These are phyloP conservation scores for Argentina silus DNA, from an alignment of 2,797 vertebrate genomes.

Conservation along the genomic window DNA sequence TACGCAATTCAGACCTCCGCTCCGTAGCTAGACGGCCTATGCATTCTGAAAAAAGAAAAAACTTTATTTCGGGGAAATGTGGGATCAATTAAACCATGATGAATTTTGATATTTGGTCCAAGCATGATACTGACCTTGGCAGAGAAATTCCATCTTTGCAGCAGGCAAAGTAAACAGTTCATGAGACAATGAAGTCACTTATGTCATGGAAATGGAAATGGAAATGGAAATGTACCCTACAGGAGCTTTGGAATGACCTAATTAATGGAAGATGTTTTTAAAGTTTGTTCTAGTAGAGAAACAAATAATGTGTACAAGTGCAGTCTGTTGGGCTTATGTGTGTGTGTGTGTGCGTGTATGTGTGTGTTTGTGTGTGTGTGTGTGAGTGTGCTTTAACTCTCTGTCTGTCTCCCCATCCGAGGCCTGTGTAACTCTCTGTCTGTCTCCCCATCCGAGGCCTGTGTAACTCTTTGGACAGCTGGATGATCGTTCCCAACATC, in stretches of 20 bases:
- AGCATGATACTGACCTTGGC: background rate
- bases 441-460: conserved; percentile 53
- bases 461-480: conserved; percentile 87
- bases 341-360: background rate
- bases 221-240: background rate
- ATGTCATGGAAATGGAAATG: background rate
- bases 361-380: background rate
- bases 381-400: background rate
- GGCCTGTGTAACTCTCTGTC: conserved; percentile 62
- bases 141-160: background rate
- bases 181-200: background rate
- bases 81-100: background rate
- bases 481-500: conserved; percentile 99
- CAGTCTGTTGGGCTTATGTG: background rate
- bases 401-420: conserved; percentile 20
- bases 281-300: background rate
- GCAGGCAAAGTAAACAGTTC: background rate
- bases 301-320: background rate
- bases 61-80: background rate
- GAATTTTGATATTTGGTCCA: background rate
- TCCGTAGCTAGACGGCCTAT: background rate
- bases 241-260: background rate
- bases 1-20: background rate
- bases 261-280: background rate
- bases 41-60: background rate